Percentiles rank a stretch among this genome's conserved stretches.
These are phyloP conservation scores for Myioborus melanocephalus DNA, from an alignment of 2,797 vertebrate genomes.

Conservation along the genomic window DNA sequence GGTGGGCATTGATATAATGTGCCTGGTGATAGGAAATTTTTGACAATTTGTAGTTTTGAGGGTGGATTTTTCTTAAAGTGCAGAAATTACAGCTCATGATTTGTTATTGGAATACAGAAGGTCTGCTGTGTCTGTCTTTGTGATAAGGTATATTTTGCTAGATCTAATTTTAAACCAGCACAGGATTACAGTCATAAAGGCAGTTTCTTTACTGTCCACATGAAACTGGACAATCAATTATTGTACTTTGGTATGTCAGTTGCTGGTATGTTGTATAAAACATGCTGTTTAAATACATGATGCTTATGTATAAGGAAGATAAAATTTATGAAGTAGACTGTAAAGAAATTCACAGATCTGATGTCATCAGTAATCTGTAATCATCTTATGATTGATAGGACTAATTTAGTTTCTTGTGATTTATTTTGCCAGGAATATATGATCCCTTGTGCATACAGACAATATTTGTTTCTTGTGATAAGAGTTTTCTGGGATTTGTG, in stretches of 20 bases:
- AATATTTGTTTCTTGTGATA: background rate
- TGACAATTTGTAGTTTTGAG: background rate
- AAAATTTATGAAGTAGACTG: background rate
- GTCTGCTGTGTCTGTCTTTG: background rate
- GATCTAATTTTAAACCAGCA: background rate
- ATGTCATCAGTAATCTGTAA: background rate
- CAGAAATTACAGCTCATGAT: background rate
- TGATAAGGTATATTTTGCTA: background rate
- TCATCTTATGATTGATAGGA: background rate
- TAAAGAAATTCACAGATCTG: background rate
- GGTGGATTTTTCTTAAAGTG: background rate
- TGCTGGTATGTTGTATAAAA: background rate
- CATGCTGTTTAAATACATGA: background rate
- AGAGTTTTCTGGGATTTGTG: accelerated
- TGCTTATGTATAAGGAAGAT: background rate
- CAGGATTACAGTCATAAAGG: background rate
- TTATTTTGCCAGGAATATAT: background rate
- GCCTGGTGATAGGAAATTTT: background rate
- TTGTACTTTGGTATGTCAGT: background rate
- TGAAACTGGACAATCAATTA: background rate
- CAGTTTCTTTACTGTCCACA: background rate
- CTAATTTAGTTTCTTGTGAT: background rate
- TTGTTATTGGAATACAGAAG: background rate
- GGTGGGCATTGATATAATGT: background rate
- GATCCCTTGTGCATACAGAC: background rate